Evolutionary conservation across 2,113 vertebrate genomes (phyloP).

Genomic region (Spizaetus ornatus): DNA sequence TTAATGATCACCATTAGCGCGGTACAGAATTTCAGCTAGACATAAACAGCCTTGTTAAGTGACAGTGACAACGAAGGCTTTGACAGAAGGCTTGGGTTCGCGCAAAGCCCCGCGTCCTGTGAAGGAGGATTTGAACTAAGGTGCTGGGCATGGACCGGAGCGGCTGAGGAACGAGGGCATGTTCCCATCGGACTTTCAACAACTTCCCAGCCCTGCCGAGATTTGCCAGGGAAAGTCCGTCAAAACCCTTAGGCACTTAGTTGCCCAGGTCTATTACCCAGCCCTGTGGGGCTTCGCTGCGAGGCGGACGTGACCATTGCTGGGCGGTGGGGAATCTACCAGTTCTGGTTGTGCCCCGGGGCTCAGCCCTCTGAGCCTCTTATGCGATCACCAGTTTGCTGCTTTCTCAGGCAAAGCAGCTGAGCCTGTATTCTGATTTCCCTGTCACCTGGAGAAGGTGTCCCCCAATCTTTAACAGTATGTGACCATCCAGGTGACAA

Average conservation of each 20-base stretch:
- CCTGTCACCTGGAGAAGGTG: background rate
- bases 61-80: background rate
- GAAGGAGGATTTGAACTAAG: background rate
- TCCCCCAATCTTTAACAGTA: background rate
- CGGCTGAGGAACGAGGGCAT: fast-evolving
- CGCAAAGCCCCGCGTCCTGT: fast-evolving
- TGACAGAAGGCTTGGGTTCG: background rate
- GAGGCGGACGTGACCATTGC: fast-evolving
- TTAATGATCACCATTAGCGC: background rate
- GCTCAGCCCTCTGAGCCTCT: background rate
- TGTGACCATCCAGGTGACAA: background rate
- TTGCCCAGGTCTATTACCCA: background rate
- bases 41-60: background rate
- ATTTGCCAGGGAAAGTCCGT: background rate
- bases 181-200: background rate
- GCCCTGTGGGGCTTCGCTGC: background rate
- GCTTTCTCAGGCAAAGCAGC: background rate
- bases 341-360: background rate
- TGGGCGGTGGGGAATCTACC: background rate
- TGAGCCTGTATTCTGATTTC: background rate
- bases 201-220: background rate
- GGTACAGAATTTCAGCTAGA: background rate
- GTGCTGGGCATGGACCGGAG: fast-evolving
- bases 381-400: background rate
- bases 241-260: background rate